phyloP scores from a whole-genome alignment of 2,113 vertebrate genomes.

The Tenrec ecaudatus region DNA sequence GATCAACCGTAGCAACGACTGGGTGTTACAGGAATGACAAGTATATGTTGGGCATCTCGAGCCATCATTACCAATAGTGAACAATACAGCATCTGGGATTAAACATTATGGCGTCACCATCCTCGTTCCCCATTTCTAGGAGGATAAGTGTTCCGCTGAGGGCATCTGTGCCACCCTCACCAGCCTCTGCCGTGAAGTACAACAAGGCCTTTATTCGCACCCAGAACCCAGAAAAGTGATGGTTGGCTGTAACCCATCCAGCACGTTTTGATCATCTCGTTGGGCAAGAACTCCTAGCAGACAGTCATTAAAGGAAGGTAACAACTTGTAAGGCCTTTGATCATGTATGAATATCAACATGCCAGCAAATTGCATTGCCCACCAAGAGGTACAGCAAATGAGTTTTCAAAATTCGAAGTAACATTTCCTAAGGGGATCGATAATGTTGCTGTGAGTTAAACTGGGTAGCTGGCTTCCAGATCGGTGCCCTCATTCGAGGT shows the following conservation, averaged over 20 bases:
- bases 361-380: conserved; percentile 44
- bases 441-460: conserved; percentile 3
- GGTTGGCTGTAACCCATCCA: background rate
- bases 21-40: background rate
- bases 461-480: conserved; percentile 28
- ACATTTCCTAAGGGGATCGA: background rate
- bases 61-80: background rate
- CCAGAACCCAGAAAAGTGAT: background rate
- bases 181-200: background rate
- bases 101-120: background rate
- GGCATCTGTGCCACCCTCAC: background rate
- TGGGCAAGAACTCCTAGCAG: conserved; percentile 2
- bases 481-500: conserved; percentile 31
- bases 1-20: background rate
- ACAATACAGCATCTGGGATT: background rate
- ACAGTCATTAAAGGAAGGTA: conserved; percentile 49
- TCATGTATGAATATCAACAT: conserved; percentile 21
- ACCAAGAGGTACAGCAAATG: conserved; percentile 27
- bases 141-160: background rate
- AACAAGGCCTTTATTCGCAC: background rate
- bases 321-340: background rate
- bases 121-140: conserved; percentile 12
- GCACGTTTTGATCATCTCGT: conserved; percentile 40
- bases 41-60: background rate
- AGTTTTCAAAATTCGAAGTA: conserved; percentile 32